Evolutionary conservation across 2,113 vertebrate species (phyloP), one percentile per base, ranked within the genome.

Genomic region (Heterotis niloticus): DNA sequence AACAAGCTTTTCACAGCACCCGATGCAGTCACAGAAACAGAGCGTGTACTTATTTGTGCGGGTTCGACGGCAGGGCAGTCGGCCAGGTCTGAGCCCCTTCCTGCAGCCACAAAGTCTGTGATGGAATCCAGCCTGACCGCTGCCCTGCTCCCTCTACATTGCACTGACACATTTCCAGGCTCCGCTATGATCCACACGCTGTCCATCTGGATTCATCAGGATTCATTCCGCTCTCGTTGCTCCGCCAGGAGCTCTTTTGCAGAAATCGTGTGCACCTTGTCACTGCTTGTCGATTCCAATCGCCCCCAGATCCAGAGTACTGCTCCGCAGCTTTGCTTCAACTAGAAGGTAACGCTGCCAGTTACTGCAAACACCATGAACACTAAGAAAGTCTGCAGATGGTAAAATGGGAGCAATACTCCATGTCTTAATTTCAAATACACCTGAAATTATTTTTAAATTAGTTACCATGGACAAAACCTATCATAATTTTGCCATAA

Each of bases 161-260:
- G 29, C 29, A 34, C 75, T 66, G 62, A 77, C 75, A 64, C 23
- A 18, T 62, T 51, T 18, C 60, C 29, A 51, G 75, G 17, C 75
- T 26, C 60, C 2, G 34, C 34, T 20, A 23, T 52, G 62, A 77
- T 24, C 60, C 62, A 24, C n/a, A 7, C 23, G n/a, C 13, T 28
- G 44, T 56, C 75, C 11, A 24, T 26, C 64, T 67, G 51, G 24
- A 77, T 56, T 51, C 5, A 52, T 54, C 75, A 66, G 64, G 34
- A 66, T 77, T 17, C 12, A 23, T 52, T 77, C 75, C 62, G 62
- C 75, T 54, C 28, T 77, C 20, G 7, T 77, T 77, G 34, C 59
- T 54, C 23, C 44, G 2, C n/a, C 70, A 54, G 20, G 23, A 7
- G 14, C 64, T 77, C 44, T 29, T 59, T 26, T 18, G 26, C 56